Evolutionary conservation across 1,140 invertebrate species (phyloP).

Genomic region (Drosophila watanabei): DNA sequence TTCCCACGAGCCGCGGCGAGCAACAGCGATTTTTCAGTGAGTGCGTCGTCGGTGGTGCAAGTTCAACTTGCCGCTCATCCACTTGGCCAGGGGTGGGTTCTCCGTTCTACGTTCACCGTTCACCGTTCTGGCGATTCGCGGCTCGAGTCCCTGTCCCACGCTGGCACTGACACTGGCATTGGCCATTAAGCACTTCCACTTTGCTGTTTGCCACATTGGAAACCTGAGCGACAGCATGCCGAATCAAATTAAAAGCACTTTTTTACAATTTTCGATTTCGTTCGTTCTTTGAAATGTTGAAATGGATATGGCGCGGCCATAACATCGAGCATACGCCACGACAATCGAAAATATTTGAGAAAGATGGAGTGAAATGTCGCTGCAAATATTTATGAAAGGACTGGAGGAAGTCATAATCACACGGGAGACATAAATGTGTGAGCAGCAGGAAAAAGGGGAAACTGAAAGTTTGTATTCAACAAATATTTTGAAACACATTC

Average conservation of each 20-base stretch:
- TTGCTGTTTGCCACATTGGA: constrained; percentile 45
- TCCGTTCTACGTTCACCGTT: background rate
- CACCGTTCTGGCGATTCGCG: background rate
- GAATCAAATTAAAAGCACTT: constrained; percentile 73
- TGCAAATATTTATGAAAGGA: background rate
- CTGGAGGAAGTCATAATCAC: background rate
- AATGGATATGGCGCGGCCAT: constrained; percentile 33
- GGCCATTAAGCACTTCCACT: constrained; percentile 46
- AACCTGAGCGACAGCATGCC: constrained; percentile 74
- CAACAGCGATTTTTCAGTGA: constrained; percentile 34
- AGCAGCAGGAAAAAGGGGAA: background rate
- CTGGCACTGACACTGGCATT: constrained; percentile 40
- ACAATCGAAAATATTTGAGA: constrained; percentile 22
- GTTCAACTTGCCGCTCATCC: constrained; percentile 31
- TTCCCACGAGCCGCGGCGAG: constrained; percentile 76
- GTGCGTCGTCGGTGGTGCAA: constrained; percentile 44
- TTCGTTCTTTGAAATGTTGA: constrained; percentile 24
- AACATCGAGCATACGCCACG: constrained; percentile 7
- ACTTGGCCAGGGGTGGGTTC: constrained; percentile 49
- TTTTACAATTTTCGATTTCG: constrained; percentile 65
- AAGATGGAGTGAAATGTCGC: constrained; percentile 22
- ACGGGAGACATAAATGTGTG: background rate
- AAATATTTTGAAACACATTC: background rate
- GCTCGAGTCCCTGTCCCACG: constrained; percentile 38
- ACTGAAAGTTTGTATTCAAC: background rate